phyloP scores from a whole-genome alignment of 2,888 invertebrate species.

The Clostera curtula region DNA sequence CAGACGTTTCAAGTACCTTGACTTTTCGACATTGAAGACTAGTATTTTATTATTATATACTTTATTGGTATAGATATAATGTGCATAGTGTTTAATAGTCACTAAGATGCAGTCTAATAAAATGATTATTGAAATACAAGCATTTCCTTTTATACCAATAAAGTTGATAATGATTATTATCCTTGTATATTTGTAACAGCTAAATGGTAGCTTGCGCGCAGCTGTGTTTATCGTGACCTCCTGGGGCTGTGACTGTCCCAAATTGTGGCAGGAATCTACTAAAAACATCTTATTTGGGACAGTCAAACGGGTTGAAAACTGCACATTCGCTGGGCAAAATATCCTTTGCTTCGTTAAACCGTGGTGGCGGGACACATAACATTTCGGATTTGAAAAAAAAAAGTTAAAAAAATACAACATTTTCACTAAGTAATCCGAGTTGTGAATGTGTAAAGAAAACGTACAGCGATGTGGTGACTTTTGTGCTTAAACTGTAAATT shows the following conservation, averaged over 20 bases:
- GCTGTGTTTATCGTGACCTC: slow-evolving; percentile 67
- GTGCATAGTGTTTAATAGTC: no score
- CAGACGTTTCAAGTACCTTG: no score
- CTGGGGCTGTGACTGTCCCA: slow-evolving; percentile 57
- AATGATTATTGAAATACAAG: slow-evolving; percentile 4
- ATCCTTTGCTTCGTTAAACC: slow-evolving; percentile 51
- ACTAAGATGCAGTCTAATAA: no score
- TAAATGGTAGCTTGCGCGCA: slow-evolving; percentile 65
- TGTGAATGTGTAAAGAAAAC: slow-evolving; percentile 30
- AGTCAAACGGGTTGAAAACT: slow-evolving; percentile 33
- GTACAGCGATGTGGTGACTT: slow-evolving; percentile 40
- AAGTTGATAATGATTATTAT: no score
- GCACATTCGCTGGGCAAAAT: slow-evolving; percentile 52
- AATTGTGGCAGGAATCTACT: slow-evolving; percentile 21
- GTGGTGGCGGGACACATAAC: slow-evolving; percentile 59
- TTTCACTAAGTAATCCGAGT: slow-evolving; percentile 23
- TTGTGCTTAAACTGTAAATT: slow-evolving; percentile 3
- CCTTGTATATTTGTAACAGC: slow-evolving; percentile 52
- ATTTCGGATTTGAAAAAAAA: slow-evolving; percentile 14
- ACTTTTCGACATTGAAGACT: no score
- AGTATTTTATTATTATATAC: no score
- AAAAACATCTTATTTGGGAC: slow-evolving; percentile 30
- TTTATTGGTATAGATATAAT: no score
- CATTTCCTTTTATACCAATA: slow-evolving; percentile 2
- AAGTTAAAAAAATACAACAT: slow-evolving; percentile 2